These are phyloP conservation scores for Drosophila sucinea DNA, from an alignment of 1,140 invertebrate species.

Conservation along the genomic window DNA sequence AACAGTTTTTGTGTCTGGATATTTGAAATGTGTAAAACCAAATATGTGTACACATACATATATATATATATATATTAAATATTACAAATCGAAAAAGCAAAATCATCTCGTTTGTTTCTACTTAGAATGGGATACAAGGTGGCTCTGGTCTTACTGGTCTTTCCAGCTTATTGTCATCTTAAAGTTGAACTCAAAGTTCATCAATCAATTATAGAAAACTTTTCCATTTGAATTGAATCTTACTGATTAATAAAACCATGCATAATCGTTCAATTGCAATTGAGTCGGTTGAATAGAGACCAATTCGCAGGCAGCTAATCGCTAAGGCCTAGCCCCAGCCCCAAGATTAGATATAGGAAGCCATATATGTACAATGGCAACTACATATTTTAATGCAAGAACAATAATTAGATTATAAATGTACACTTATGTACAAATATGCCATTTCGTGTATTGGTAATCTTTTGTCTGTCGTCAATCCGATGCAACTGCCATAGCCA, in stretches of 20 bases:
- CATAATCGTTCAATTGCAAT: conserved; percentile 14
- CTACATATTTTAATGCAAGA: not conserved
- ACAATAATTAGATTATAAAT: not conserved
- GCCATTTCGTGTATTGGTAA: not conserved
- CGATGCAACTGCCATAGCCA: not conserved
- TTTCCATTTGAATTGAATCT: not conserved
- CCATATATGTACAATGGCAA: conserved; percentile 1
- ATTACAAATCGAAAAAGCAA: conserved; percentile 31
- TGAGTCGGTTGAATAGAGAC: not conserved
- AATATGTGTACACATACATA: not conserved
- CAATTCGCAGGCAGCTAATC: not conserved
- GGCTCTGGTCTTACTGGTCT: not conserved
- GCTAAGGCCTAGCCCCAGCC: conserved; percentile 7
- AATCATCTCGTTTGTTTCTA: not conserved
- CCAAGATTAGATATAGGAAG: conserved; percentile 34
- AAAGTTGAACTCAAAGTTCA: not conserved
- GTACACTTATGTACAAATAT: not conserved
- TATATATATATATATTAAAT: conserved; percentile 38
- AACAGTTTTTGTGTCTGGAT: conserved; percentile 67
- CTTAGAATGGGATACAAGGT: not conserved
- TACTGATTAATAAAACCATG: not conserved
- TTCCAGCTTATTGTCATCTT: not conserved
- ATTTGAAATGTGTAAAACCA: conserved; percentile 42
- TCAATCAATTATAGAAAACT: not conserved
- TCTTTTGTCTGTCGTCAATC: no score